phyloP scores from a whole-genome alignment of 2,888 invertebrate genomes.

The Bruchidius siliquastri region DNA sequence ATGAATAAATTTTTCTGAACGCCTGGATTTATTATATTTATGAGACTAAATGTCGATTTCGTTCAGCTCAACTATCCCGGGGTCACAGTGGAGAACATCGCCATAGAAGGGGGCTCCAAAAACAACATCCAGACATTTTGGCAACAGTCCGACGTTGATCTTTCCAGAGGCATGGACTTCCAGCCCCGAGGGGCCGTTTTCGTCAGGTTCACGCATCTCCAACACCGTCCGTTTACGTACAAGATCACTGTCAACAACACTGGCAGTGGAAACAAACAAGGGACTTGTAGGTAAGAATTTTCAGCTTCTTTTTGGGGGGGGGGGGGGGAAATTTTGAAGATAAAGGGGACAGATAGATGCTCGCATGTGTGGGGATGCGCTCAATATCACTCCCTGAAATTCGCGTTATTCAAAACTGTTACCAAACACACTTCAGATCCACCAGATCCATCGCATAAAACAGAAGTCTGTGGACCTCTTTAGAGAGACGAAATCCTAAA shows the following conservation, averaged over 20 bases:
- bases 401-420: too few species aligned
- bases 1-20: too few species aligned
- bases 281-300: conserved; percentile 54
- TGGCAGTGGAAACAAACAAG: conserved; percentile 46
- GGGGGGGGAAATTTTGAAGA: too few species aligned
- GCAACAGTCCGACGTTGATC: conserved; percentile 73
- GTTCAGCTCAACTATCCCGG: conserved; percentile 60
- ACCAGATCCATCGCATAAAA: too few species aligned
- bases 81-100: conserved; percentile 56
- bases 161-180: conserved; percentile 79
- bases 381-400: too few species aligned
- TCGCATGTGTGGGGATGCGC: too few species aligned
- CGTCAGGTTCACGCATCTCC: conserved; percentile 65
- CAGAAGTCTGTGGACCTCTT: too few species aligned
- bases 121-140: conserved; percentile 66
- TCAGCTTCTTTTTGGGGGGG: too few species aligned
- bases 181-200: conserved; percentile 68
- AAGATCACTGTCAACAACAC: conserved; percentile 44
- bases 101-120: conserved; percentile 50
- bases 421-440: too few species aligned
- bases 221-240: conserved; percentile 68
- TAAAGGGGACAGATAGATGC: too few species aligned
- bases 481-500: too few species aligned
- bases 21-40: too few species aligned
- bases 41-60: background rate